Conservation (phyloP, 2,888 invertebrate species). For the Tetramorium bicarinatum region DNA sequence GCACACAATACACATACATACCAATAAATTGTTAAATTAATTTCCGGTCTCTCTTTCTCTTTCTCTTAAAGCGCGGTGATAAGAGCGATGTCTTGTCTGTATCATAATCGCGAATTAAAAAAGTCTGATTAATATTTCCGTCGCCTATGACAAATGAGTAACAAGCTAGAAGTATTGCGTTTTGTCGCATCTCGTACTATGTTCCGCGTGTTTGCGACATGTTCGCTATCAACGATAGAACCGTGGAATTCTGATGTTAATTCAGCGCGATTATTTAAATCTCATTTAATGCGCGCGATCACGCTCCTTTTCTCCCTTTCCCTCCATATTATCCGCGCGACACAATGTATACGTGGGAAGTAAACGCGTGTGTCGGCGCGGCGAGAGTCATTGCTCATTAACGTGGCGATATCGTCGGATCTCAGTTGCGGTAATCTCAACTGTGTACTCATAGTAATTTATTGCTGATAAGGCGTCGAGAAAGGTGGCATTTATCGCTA, state of each 20-base stretch:
- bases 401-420: constrained; percentile 68
- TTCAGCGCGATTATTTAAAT: constrained; percentile 33
- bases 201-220: constrained; percentile 6
- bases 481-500: constrained; percentile 70
- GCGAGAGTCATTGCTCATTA: constrained; percentile 68
- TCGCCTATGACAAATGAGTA: constrained; percentile 15
- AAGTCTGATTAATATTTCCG: constrained; percentile 21
- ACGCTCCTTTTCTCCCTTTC: constrained; percentile 8
- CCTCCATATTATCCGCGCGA: not conserved
- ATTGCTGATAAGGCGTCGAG: constrained; percentile 69
- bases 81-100: not conserved
- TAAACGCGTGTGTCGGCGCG: constrained; percentile 40
- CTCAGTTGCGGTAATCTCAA: constrained; percentile 64
- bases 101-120: constrained; percentile 21
- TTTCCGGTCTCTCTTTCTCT: not conserved
- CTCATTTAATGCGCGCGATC: not conserved
- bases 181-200: constrained; percentile 10
- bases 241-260: constrained; percentile 25
- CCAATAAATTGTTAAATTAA: constrained; percentile 56
- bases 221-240: not conserved
- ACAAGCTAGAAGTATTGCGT: constrained; percentile 24
- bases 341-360: constrained; percentile 45
- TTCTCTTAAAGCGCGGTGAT: not conserved
- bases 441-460: constrained; percentile 67
- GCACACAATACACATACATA: not conserved